Conservation (phyloP, 2,888 invertebrate genomes). For the Drosophila nr. fundita region DNA sequence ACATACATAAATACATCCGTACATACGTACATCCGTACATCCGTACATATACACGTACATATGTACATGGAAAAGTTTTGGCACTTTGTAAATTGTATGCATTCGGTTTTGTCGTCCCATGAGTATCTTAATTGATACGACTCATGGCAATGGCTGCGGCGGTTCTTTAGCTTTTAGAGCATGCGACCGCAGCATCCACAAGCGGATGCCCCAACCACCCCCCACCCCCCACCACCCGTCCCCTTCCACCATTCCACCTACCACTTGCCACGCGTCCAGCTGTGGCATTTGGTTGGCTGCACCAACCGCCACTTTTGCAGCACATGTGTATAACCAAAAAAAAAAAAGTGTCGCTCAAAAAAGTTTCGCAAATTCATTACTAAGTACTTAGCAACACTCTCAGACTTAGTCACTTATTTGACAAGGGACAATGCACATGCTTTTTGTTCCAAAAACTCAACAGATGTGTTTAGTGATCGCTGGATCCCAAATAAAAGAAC, state of each 20-base stretch:
- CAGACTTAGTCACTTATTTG: background rate
- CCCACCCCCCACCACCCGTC: background rate
- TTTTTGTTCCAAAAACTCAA: background rate
- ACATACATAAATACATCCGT: background rate
- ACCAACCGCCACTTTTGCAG: constrained; percentile 56
- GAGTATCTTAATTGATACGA: constrained; percentile 70
- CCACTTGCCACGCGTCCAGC: constrained; percentile 10
- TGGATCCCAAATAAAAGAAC: background rate
- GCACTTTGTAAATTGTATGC: constrained; percentile 45
- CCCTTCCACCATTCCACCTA: background rate
- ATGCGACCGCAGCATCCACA: constrained; percentile 58
- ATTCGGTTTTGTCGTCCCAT: constrained; percentile 43
- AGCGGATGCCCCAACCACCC: constrained; percentile 26
- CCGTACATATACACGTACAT: background rate
- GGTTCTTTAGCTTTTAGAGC: constrained; percentile 71
- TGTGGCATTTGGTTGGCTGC: constrained; percentile 38
- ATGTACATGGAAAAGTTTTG: constrained; percentile 31
- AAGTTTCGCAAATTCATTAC: constrained; percentile 33
- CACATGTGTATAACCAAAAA: constrained; percentile 26
- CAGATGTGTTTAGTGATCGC: background rate
- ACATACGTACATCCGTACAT: background rate
- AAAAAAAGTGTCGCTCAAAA: constrained; percentile 40
- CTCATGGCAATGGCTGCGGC: constrained; percentile 25
- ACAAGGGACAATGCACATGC: constrained; percentile 2
- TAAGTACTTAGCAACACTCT: constrained; percentile 42